Evolutionary conservation across 35 echinoderm and acorn worm genomes (phyloP), one percentile per base, ranked within the genome.

Genomic region (Amphiura filiformis): DNA sequence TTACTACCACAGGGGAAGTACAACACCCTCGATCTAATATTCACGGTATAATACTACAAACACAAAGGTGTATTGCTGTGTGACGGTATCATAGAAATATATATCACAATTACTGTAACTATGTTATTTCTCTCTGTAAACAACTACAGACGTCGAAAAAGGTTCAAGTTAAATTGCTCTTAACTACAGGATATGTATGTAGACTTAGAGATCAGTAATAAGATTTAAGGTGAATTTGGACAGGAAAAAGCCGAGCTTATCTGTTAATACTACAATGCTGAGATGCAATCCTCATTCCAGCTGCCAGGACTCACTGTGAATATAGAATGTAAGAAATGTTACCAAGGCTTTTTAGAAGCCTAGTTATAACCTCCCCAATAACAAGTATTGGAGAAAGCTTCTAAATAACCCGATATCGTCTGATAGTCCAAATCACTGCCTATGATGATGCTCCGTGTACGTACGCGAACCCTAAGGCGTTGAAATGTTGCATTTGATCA

Each of bases 191-290:
- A 70, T 23, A 70, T 5, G 61, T 70, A n/a, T 30, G 15, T 18
- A 70, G 61, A 5, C 61, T 70, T 13, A 70, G 15, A 30, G 61
- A 70, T 70, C 61, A 70, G 11, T 15, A 30, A 30, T 5, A 70
- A 13, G 61, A 70, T 70, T 70, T 70, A 70, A 70, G 61, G 61
- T 70, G 28, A 70, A 70, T 70, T 70, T 70, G 61, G 61, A 70
- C 61, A 70, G 61, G 61, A 70, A 70, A 70, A 70, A 26, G 61
- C 61, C 26, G 26, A 4, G 61, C 61, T 70, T 70, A 70, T 70
- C 61, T n/a, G 7, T 70, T 70, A 70, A 70, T 18, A 13, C 61
- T 5, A 30, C 61, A 70, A 70, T 70, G 28, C 61, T 4, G 61
- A 70, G 26, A 23, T 3, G 26, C 17, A 70, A 26, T 70, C 61